Evolutionary conservation across 2,113 vertebrate genomes (phyloP).

Genomic region (Gorsachius goisagi): DNA sequence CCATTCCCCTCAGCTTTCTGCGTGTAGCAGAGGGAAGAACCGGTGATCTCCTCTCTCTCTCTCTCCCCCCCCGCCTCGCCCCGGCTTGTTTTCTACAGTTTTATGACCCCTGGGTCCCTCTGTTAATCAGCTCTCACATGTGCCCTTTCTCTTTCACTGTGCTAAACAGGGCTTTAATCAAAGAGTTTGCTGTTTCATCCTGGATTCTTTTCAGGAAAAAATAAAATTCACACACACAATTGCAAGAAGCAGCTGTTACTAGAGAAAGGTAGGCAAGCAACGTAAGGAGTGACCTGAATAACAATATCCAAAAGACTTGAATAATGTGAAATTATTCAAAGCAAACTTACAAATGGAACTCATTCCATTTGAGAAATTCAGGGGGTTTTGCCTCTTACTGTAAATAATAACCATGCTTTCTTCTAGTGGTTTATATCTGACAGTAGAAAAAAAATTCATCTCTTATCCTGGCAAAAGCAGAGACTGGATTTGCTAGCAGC

Average conservation of each 20-base stretch:
- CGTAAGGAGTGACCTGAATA: background rate
- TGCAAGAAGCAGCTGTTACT: background rate
- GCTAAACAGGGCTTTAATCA: constrained; percentile 4
- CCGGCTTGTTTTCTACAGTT: background rate
- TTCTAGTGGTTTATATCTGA: background rate
- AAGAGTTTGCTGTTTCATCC: background rate
- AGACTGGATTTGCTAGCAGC: background rate
- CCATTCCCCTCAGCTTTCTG: background rate
- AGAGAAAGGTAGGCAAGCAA: background rate
- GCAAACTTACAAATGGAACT: background rate
- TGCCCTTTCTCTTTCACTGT: background rate
- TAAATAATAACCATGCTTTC: background rate
- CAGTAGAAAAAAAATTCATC: background rate
- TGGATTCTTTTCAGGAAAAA: background rate
- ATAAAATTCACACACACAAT: background rate
- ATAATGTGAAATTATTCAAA: background rate
- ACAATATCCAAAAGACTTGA: background rate
- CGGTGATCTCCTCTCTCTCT: background rate
- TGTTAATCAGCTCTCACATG: background rate
- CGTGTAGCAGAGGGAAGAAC: background rate
- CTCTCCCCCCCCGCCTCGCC: too few species aligned
- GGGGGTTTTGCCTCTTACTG: background rate
- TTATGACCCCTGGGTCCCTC: background rate
- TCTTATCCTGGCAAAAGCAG: background rate
- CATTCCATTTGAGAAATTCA: background rate